Percentiles rank a stretch among this genome's conserved stretches.
Evolutionary conservation across 2,113 vertebrate species (phyloP).

Genomic region (Gobio gobio): DNA sequence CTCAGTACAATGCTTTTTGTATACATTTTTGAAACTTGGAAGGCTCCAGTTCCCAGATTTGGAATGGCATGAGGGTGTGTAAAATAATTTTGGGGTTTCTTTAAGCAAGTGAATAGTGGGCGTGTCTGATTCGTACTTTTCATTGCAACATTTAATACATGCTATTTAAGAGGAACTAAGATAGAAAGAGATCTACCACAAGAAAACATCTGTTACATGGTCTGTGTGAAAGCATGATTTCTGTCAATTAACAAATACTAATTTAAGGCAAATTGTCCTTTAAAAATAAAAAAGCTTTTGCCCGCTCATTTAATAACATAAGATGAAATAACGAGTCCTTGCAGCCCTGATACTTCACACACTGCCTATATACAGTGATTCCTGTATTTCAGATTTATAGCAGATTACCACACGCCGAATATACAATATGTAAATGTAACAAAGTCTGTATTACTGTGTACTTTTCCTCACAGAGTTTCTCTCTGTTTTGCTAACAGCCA

Average conservation of each 20-base stretch:
- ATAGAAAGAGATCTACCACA: too few species aligned
- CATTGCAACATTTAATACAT: too few species aligned
- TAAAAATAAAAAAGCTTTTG: not conserved
- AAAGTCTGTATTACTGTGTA: not conserved
- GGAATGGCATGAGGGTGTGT: not conserved
- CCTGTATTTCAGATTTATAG: not conserved
- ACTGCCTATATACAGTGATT: not conserved
- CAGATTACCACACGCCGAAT: not conserved
- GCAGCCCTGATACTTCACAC: not conserved
- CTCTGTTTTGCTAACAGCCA: conserved; percentile 44
- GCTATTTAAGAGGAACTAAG: too few species aligned
- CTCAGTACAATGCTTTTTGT: not conserved
- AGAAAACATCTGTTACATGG: not conserved
- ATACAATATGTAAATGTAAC: not conserved
- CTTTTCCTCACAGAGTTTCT: not conserved
- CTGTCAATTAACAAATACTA: not conserved
- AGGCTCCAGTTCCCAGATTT: not conserved
- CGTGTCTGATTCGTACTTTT: too few species aligned
- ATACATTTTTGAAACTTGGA: not conserved
- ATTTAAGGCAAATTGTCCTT: not conserved
- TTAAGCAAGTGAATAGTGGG: too few species aligned
- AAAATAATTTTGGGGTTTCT: not conserved
- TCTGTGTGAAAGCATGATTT: not conserved
- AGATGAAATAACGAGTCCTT: not conserved
- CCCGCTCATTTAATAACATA: not conserved